These are phyloP conservation scores for Shinisaurus crocodilurus DNA, from an alignment of 2,113 vertebrate species.

Conservation along the genomic window DNA sequence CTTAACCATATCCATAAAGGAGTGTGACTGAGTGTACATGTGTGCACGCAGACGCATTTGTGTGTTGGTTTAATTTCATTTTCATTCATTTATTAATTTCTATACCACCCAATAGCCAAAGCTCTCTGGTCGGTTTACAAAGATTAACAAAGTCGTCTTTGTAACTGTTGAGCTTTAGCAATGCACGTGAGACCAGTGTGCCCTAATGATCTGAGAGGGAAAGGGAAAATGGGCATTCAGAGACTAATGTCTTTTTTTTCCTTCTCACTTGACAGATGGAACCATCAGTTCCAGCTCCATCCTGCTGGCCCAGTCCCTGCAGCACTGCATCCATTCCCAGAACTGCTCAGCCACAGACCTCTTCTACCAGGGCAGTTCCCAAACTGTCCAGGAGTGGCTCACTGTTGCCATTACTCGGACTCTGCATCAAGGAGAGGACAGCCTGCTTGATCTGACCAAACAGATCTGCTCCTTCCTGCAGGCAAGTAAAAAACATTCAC, in stretches of 20 bases:
- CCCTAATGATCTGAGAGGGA: background rate
- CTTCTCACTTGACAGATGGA: slow-evolving; percentile 82
- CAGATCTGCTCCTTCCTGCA: slow-evolving; percentile 97
- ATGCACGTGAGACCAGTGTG: no score
- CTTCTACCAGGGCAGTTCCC: slow-evolving; percentile 95
- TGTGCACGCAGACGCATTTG: no score
- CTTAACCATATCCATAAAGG: background rate
- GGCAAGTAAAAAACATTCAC: slow-evolving; percentile 69
- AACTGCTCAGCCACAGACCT: slow-evolving; percentile 95
- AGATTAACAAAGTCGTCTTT: background rate
- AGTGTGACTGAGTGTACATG: no score
- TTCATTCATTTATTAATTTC: background rate
- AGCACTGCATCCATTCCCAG: slow-evolving; percentile 90
- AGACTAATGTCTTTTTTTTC: background rate
- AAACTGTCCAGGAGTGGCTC: slow-evolving; percentile 92
- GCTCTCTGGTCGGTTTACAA: no score
- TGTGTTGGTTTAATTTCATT: background rate
- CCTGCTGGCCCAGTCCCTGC: slow-evolving; percentile 92
- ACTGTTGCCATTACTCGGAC: slow-evolving; percentile 93
- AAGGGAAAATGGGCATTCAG: background rate
- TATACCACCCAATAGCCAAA: no score
- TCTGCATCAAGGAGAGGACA: slow-evolving; percentile 95
- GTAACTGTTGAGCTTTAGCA: background rate
- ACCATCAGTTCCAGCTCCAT: slow-evolving; percentile 94
- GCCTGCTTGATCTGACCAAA: slow-evolving; percentile 92